Evolutionary conservation across 2,888 invertebrate genomes (phyloP).

Genomic region (Gortyna flavago): DNA sequence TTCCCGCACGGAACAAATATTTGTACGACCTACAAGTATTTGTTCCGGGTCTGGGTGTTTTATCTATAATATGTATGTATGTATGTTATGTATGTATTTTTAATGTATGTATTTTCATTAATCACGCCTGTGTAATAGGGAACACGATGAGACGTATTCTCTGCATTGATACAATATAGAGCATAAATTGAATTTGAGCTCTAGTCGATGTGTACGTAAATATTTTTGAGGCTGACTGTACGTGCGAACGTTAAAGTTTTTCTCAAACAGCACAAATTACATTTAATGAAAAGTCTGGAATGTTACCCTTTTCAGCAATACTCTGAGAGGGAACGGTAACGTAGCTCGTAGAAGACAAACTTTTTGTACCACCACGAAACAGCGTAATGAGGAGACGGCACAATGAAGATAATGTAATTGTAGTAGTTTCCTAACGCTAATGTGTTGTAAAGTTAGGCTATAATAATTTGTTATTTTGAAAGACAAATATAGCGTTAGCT

Average conservation of each 20-base stretch:
- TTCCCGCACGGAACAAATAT: too few species aligned
- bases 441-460: background rate
- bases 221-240: background rate
- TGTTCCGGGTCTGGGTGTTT: too few species aligned
- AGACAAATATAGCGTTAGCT: background rate
- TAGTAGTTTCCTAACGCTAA: slow-evolving; percentile 15
- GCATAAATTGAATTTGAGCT: background rate
- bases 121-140: too few species aligned
- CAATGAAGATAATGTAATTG: slow-evolving; percentile 17
- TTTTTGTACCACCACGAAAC: slow-evolving; percentile 21
- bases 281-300: slow-evolving; percentile 20
- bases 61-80: too few species aligned
- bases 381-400: slow-evolving; percentile 13
- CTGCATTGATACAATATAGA: background rate
- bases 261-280: slow-evolving; percentile 8
- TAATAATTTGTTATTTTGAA: background rate
- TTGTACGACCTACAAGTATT: too few species aligned
- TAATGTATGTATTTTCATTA: too few species aligned
- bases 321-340: slow-evolving; percentile 10
- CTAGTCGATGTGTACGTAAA: background rate
- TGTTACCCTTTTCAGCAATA: slow-evolving; percentile 14
- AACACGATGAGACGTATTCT: too few species aligned
- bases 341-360: slow-evolving; percentile 13
- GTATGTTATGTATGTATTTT: too few species aligned
- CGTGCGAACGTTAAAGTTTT: background rate